Percentiles rank a stretch among this genome's conserved stretches.
These are phyloP conservation scores for Perizoma flavofasciatum DNA, from an alignment of 2,888 invertebrate genomes.

Conservation along the genomic window DNA sequence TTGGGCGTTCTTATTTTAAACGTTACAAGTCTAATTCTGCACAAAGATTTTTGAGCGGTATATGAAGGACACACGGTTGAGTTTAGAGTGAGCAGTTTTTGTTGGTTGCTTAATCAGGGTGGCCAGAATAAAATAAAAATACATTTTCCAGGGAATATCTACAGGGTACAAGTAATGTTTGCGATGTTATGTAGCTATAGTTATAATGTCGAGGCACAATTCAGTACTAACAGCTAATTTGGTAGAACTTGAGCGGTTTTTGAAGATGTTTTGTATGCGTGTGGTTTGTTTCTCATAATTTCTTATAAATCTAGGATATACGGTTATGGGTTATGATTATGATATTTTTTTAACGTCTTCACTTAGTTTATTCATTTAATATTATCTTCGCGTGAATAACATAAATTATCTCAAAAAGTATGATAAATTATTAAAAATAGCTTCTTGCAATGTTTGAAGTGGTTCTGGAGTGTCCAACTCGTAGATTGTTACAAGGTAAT, in stretches of 20 bases:
- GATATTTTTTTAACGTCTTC: background rate
- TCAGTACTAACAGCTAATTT: conserved; percentile 76
- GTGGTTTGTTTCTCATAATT: conserved; percentile 14
- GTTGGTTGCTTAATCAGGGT: conserved; percentile 51
- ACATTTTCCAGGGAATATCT: conserved; percentile 81
- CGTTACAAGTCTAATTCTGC: conserved; percentile 42
- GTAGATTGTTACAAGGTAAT: no score
- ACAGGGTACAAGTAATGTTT: conserved; percentile 79
- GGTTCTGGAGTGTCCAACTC: background rate
- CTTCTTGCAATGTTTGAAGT: background rate
- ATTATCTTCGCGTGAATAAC: conserved; percentile 3
- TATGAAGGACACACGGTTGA: conserved; percentile 23
- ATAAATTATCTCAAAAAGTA: no score
- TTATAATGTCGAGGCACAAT: conserved; percentile 54
- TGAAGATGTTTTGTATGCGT: conserved; percentile 33
- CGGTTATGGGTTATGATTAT: conserved; percentile 3
- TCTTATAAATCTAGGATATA: conserved; percentile 14
- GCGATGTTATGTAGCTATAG: conserved; percentile 59
- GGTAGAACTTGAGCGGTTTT: conserved; percentile 59
- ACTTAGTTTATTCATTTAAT: conserved; percentile 1
- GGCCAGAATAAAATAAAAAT: conserved; percentile 76
- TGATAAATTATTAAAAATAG: conserved; percentile 4
- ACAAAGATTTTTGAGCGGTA: conserved; percentile 41
- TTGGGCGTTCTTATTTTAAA: conserved; percentile 48
- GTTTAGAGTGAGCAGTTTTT: conserved; percentile 34